phyloP scores from a whole-genome alignment of 2,113 vertebrate species.

The Sprattus sprattus region DNA sequence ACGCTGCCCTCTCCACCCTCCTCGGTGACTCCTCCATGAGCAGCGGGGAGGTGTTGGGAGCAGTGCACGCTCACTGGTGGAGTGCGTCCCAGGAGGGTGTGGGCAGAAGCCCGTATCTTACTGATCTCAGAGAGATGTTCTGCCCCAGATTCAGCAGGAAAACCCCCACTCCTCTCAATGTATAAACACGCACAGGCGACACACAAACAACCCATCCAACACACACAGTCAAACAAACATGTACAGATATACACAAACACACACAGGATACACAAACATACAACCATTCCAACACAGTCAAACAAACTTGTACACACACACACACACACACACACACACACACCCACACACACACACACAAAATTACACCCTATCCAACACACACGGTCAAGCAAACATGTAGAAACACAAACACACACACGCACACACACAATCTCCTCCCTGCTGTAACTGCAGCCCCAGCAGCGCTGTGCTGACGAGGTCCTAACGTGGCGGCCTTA shows the following conservation, averaged over 20 bases:
- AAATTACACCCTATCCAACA: not conserved
- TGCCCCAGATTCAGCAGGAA: constrained; percentile 5
- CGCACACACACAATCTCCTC: not conserved
- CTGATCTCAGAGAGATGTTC: not conserved
- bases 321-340: not conserved
- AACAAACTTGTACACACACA: not conserved
- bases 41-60: too few relatives aligned
- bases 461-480: not conserved
- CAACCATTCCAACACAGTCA: not conserved
- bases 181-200: too few relatives aligned
- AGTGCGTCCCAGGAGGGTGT: not conserved
- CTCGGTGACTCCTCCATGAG: too few relatives aligned
- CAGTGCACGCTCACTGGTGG: not conserved
- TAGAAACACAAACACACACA: not conserved
- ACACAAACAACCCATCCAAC: not conserved
- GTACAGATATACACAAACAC: not conserved
- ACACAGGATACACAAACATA: not conserved
- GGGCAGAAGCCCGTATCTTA: not conserved
- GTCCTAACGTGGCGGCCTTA: not conserved
- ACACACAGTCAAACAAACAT: not conserved
- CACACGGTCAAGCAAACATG: too few relatives aligned
- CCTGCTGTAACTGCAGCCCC: not conserved
- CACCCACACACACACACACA: not conserved
- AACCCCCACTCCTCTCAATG: not conserved
- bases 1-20: not conserved